phyloP scores from a whole-genome alignment of 2,888 invertebrate species.

The Cosmopolites sordidus region DNA sequence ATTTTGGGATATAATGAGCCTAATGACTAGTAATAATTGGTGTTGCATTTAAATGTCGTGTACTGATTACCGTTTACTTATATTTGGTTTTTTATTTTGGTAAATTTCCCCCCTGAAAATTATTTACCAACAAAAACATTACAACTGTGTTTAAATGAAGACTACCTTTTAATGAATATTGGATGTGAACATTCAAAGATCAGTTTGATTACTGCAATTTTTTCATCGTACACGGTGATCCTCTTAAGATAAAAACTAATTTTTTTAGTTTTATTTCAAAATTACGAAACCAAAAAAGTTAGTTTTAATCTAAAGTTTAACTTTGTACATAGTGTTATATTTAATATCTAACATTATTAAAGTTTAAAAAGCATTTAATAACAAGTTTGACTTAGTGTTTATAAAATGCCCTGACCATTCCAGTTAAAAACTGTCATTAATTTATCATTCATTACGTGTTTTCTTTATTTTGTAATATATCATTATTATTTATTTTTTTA shows the following conservation, averaged over 20 bases:
- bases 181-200: not conserved
- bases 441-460: not conserved
- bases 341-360: too few species aligned
- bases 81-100: not conserved
- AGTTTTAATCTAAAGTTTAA: too few species aligned
- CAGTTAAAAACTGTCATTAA: not conserved
- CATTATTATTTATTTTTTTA: slow-evolving; percentile 1
- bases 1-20: not conserved
- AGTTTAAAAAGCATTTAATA: too few species aligned
- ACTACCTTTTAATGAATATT: too few species aligned
- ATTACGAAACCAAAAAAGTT: too few species aligned
- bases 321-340: too few species aligned
- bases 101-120: not conserved
- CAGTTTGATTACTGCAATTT: not conserved
- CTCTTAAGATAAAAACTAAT: too few species aligned
- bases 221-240: not conserved
- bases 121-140: not conserved
- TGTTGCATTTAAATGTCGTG: slow-evolving; percentile 43
- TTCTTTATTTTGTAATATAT: not conserved
- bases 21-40: slow-evolving; percentile 20
- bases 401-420: not conserved
- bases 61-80: slow-evolving; percentile 18
- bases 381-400: not conserved
- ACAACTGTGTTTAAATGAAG: too few species aligned
- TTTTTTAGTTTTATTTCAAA: too few species aligned